Evolutionary conservation across 2,113 vertebrate species (phyloP).

Genomic region (Meriones unguiculatus): DNA sequence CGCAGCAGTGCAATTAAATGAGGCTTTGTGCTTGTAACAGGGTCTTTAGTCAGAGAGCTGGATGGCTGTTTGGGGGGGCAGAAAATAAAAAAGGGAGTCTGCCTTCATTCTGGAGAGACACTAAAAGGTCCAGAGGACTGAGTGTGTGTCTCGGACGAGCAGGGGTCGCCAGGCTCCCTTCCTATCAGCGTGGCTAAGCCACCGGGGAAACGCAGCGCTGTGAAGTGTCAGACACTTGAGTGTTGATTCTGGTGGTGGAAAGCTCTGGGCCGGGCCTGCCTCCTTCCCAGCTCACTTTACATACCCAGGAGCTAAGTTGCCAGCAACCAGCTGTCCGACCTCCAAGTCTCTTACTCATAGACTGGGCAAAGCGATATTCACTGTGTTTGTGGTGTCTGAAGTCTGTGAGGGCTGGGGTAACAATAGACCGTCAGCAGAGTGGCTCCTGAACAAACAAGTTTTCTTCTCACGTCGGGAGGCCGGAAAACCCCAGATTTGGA

Average conservation of each 20-base stretch:
- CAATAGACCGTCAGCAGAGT: not conserved
- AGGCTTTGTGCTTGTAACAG: slow-evolving; percentile 71
- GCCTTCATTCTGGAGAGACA: slow-evolving; percentile 49
- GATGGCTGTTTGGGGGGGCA: slow-evolving; percentile 44
- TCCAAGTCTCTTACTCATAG: not conserved
- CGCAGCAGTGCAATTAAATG: slow-evolving; percentile 63
- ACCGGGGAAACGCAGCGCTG: not conserved
- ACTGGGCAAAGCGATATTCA: not conserved
- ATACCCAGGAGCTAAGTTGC: not conserved
- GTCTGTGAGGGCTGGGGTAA: not conserved
- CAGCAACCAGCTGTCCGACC: not conserved
- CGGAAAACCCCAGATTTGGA: not conserved
- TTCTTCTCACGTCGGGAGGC: not conserved
- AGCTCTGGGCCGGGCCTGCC: not conserved
- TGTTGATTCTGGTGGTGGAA: not conserved
- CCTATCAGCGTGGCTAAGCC: not conserved
- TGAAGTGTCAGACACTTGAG: not conserved
- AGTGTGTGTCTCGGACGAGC: not conserved
- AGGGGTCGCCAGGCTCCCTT: not conserved
- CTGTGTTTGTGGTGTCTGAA: not conserved
- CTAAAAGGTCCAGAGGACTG: slow-evolving; percentile 2
- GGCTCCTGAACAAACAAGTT: not conserved
- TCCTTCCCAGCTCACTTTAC: not conserved
- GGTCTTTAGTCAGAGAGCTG: slow-evolving; percentile 70
- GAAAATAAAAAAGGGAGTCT: not conserved